These are phyloP conservation scores for Dolomedes plantarius DNA, from an alignment of 2,888 invertebrate genomes.

Conservation along the genomic window DNA sequence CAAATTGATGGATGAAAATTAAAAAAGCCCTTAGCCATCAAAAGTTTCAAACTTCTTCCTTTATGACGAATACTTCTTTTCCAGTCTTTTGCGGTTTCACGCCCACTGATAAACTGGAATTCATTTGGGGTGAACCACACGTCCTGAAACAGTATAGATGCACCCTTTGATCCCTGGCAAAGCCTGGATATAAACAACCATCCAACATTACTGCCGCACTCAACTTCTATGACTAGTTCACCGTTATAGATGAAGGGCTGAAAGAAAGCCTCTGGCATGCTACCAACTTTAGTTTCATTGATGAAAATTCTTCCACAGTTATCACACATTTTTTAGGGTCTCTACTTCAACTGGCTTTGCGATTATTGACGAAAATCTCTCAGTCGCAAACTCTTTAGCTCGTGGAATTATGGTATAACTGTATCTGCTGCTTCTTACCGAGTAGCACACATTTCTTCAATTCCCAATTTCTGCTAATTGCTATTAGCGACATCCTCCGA, in stretches of 20 bases:
- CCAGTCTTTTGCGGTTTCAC: conserved; percentile 79
- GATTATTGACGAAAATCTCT: too few species aligned
- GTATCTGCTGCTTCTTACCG: too few species aligned
- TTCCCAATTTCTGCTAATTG: too few species aligned
- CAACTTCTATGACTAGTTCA: conserved; percentile 76
- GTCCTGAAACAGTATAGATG: conserved; percentile 77
- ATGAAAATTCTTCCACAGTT: conserved; percentile 27
- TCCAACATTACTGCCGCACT: conserved; percentile 77
- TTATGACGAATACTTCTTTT: conserved; percentile 79
- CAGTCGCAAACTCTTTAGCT: too few species aligned
- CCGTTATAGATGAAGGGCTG: conserved; percentile 73
- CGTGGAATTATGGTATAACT: too few species aligned
- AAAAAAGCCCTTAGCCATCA: conserved; percentile 78
- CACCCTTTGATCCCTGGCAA: conserved; percentile 78
- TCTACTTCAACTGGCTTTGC: not conserved
- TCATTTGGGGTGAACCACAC: conserved; percentile 79
- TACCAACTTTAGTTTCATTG: not conserved
- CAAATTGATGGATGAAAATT: conserved; percentile 77
- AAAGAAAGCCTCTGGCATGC: conserved; percentile 2
- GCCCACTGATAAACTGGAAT: conserved; percentile 79
- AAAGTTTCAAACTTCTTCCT: conserved; percentile 78
- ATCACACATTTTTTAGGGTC: not conserved
- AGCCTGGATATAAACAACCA: conserved; percentile 77
- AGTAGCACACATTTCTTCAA: too few species aligned
- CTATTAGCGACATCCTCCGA: too few species aligned